Evolutionary conservation across 37 sponge, comb jelly and placozoan genomes (phyloP).

Genomic region (Agelas oroides): DNA sequence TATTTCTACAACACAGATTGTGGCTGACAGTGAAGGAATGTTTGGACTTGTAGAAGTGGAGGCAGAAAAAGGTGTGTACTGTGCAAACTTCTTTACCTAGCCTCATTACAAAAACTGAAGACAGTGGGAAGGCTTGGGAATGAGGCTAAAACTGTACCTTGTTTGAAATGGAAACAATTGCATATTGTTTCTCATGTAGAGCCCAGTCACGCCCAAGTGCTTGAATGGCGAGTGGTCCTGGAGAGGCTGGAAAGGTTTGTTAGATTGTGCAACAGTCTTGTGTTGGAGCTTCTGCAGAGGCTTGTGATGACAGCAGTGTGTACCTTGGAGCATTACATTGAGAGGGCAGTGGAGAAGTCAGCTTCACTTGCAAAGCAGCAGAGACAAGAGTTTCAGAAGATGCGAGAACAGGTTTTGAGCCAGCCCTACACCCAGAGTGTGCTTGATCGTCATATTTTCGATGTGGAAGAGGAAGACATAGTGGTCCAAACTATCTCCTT

Average conservation of each 20-base stretch:
- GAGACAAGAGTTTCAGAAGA: background rate
- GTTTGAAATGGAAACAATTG: no score
- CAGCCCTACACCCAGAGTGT: constrained; percentile 20
- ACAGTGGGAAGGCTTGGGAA: no score
- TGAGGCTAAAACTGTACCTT: no score
- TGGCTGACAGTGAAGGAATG: background rate
- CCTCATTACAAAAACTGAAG: no score
- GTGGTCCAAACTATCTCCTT: background rate
- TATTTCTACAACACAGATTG: background rate
- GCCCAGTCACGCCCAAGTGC: constrained; percentile 22
- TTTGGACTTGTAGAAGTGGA: background rate
- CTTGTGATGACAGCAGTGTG: constrained; percentile 31
- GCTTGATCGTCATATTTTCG: background rate
- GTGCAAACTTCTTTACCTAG: background rate
- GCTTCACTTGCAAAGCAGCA: background rate
- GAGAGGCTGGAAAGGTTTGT: constrained; percentile 28
- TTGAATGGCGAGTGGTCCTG: constrained; percentile 22
- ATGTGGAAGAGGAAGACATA: constrained; percentile 9
- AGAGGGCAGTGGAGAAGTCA: background rate
- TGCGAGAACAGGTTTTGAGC: constrained; percentile 7
- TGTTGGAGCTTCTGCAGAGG: constrained; percentile 32
- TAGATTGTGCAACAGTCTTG: constrained; percentile 12
- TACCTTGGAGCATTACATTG: background rate
- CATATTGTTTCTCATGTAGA: no score
- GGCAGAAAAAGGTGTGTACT: background rate